Percentiles rank a stretch among this genome's conserved stretches.
These are phyloP conservation scores for Camponotus floridanus DNA, from an alignment of 1,140 invertebrate genomes.

Conservation along the genomic window DNA sequence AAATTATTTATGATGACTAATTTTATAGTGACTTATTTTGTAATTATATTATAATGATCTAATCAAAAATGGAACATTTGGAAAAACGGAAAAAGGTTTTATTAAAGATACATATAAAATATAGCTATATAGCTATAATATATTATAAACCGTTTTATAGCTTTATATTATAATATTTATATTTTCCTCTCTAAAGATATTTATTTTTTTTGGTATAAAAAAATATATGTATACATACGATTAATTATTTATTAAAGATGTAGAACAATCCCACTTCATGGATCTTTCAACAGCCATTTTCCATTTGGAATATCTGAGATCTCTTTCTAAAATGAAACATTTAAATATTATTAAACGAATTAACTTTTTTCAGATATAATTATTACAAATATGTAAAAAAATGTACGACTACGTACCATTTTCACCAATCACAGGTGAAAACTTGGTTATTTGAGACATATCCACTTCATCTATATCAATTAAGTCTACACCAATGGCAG, in stretches of 20 bases:
- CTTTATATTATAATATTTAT: conserved; percentile 29
- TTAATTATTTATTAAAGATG: conserved; percentile 61
- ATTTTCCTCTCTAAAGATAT: neutral
- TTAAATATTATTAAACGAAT: conserved; percentile 9
- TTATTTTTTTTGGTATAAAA: conserved; percentile 34
- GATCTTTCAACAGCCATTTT: conserved; percentile 94
- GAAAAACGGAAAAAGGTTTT: neutral
- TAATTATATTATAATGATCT: neutral
- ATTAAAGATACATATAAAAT: neutral
- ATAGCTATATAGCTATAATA: too few relatives aligned
- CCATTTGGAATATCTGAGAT: conserved; percentile 92
- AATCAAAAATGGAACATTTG: neutral
- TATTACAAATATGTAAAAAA: neutral
- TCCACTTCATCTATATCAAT: conserved; percentile 86
- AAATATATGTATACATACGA: neutral
- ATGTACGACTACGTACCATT: conserved; percentile 85
- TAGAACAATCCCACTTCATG: conserved; percentile 90
- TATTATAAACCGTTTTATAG: neutral
- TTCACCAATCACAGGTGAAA: conserved; percentile 89
- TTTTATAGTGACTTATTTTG: neutral
- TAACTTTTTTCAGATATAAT: neutral
- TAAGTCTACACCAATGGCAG: conserved; percentile 89
- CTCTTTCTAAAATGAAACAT: conserved; percentile 86
- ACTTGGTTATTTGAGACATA: conserved; percentile 88
- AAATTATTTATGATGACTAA: neutral